Evolutionary conservation across 2,888 invertebrate genomes (phyloP).

Genomic region (Pandemis heparana): DNA sequence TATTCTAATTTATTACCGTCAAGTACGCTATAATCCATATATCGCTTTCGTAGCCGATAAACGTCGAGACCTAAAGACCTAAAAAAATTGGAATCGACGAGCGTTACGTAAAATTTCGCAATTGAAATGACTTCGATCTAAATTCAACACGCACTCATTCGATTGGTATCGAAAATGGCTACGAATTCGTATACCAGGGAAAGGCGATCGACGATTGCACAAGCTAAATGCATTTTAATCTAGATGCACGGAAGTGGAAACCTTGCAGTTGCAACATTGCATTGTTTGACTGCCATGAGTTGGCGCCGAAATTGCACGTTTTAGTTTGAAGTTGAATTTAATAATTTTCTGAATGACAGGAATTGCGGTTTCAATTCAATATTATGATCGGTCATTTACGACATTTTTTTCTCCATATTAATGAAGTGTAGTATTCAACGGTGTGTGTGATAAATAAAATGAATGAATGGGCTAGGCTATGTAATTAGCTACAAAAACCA

Average conservation of each 20-base stretch:
- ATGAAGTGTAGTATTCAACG: not conserved
- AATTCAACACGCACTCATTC: slow-evolving; percentile 39
- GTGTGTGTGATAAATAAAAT: not conserved
- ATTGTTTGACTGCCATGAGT: slow-evolving; percentile 10
- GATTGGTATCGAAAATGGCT: slow-evolving; percentile 27
- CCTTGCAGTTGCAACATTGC: slow-evolving; percentile 14
- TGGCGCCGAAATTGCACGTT: not conserved
- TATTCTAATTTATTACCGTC: not conserved
- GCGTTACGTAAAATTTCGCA: slow-evolving; percentile 38
- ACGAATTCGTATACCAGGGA: slow-evolving; percentile 25
- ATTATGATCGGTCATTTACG: not conserved
- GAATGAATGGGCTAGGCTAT: not conserved
- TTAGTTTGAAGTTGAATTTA: not conserved
- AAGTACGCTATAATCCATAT: not conserved
- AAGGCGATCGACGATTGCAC: slow-evolving; percentile 22
- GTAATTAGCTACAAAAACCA: not conserved
- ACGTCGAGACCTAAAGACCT: not conserved
- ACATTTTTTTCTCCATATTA: not conserved
- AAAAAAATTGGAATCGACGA: not conserved
- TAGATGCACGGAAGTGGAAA: slow-evolving; percentile 22
- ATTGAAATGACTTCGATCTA: slow-evolving; percentile 30
- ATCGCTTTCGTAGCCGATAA: not conserved
- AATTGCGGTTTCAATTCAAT: not conserved
- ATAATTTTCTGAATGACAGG: not conserved
- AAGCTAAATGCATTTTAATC: slow-evolving; percentile 20